Evolutionary conservation across 92 coral and sea anemone species (phyloP).

Genomic region (Meandrina meandrites): DNA sequence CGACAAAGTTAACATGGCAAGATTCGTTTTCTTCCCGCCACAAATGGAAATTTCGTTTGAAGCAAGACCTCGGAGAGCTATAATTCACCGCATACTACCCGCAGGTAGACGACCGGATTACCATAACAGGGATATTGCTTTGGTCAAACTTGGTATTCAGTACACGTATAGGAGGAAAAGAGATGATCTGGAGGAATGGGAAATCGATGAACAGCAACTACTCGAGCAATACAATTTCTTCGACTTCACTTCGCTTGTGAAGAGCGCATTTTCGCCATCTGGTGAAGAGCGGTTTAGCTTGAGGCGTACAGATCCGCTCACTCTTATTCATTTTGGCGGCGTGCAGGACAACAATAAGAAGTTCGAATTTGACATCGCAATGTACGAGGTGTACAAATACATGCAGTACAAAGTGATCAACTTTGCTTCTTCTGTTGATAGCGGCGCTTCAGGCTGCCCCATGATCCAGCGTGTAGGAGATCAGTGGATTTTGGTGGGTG

Average conservation of each 20-base stretch:
- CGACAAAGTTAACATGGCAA: conserved; percentile 67
- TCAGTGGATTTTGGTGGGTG: conserved; percentile 65
- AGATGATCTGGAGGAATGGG: conserved; percentile 74
- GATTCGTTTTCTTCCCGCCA: conserved; percentile 59
- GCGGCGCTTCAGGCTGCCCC: conserved; percentile 83
- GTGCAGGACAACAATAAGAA: conserved; percentile 36
- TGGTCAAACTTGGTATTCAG: conserved; percentile 82
- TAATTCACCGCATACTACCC: conserved; percentile 77
- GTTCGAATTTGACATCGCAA: conserved; percentile 62
- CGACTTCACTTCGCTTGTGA: conserved; percentile 60
- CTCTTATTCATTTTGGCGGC: conserved; percentile 68
- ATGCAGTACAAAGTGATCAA: conserved; percentile 56
- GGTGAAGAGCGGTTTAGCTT: conserved; percentile 49
- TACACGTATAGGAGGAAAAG: conserved; percentile 59
- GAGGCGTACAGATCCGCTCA: conserved; percentile 40
- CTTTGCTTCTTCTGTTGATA: conserved; percentile 60
- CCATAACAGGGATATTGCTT: conserved; percentile 79
- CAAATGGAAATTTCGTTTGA: conserved; percentile 50
- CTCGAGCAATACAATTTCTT: conserved; percentile 63
- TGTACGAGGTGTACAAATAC: conserved; percentile 63
- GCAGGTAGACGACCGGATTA: conserved; percentile 87
- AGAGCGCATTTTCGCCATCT: conserved; percentile 36
- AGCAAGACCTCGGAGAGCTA: conserved; percentile 74
- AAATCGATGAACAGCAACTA: conserved; percentile 73
- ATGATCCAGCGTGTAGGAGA: conserved; percentile 53